Evolutionary conservation across 1,140 invertebrate genomes (phyloP).

Genomic region (Zaprionus camerounensis): DNA sequence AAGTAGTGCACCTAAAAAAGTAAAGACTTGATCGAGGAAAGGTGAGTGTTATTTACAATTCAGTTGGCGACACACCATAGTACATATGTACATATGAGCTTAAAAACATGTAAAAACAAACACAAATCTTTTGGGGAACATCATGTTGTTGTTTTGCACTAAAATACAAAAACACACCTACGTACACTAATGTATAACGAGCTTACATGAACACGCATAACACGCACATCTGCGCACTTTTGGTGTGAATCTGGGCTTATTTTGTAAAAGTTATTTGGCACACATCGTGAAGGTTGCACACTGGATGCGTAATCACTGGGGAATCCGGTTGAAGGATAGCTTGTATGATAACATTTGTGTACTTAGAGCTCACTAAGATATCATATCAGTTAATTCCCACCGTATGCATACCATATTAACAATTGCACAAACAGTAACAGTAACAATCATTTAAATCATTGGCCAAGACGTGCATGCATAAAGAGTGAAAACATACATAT

Average conservation of each 20-base stretch:
- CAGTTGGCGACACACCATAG: neutral
- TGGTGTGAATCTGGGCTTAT: constrained; percentile 44
- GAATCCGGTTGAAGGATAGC: constrained; percentile 26
- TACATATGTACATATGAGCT: neutral
- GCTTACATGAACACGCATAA: constrained; percentile 6
- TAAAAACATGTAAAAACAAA: neutral
- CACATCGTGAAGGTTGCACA: constrained; percentile 34
- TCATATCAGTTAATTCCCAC: constrained; percentile 17
- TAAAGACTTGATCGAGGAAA: neutral
- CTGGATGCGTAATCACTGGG: constrained; percentile 1
- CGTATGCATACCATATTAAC: constrained; percentile 6
- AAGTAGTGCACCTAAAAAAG: constrained; percentile 18
- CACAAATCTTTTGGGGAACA: neutral
- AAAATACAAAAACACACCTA: constrained; percentile 4
- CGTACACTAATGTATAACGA: neutral
- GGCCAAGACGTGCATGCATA: constrained; percentile 4
- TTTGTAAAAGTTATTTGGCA: constrained; percentile 45
- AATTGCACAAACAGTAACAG: constrained; percentile 12
- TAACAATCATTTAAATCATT: constrained; percentile 13
- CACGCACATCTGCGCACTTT: constrained; percentile 23
- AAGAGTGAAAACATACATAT: neutral
- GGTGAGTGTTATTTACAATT: constrained; percentile 13
- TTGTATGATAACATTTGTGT: constrained; percentile 1
- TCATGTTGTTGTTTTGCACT: constrained; percentile 24
- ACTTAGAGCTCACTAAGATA: neutral